Evolutionary conservation across 2,797 vertebrate species (phyloP).

Genomic region (Melanotaenia trifasciata): DNA sequence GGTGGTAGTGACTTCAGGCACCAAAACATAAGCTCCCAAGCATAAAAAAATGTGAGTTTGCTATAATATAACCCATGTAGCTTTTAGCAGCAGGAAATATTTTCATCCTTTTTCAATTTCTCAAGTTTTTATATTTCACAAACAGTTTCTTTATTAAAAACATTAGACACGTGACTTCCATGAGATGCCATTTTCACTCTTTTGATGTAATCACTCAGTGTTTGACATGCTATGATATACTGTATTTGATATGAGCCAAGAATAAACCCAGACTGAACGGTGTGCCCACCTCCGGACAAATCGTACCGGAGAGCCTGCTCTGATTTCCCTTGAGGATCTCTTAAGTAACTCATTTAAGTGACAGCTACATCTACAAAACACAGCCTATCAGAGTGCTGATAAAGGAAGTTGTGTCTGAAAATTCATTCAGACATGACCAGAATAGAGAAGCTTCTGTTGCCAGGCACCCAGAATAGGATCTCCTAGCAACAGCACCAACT

Average conservation of each 20-base stretch:
- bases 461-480: slow-evolving; percentile 82
- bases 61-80: no score
- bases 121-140: no score
- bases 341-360: slow-evolving; percentile 38
- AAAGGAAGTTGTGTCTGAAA: slow-evolving; percentile 68
- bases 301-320: slow-evolving; percentile 14
- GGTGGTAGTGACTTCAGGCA: no score
- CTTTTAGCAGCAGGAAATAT: no score
- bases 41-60: no score
- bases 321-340: slow-evolving; percentile 45
- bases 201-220: slow-evolving; percentile 24
- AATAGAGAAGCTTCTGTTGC: slow-evolving; percentile 84
- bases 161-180: no score
- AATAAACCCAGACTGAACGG: slow-evolving; percentile 31
- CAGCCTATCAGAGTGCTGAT: slow-evolving; percentile 69
- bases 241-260: slow-evolving; percentile 23
- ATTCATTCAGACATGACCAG: slow-evolving; percentile 75
- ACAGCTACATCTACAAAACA: slow-evolving; percentile 29
- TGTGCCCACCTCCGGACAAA: slow-evolving; percentile 23
- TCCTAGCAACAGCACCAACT: slow-evolving; percentile 81
- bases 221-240: slow-evolving; percentile 14
- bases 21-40: no score
- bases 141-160: no score
- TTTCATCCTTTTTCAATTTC: no score
- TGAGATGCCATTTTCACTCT: not conserved